Evolutionary conservation across 2,888 invertebrate species (phyloP).

Genomic region (Ditula angustiorana): DNA sequence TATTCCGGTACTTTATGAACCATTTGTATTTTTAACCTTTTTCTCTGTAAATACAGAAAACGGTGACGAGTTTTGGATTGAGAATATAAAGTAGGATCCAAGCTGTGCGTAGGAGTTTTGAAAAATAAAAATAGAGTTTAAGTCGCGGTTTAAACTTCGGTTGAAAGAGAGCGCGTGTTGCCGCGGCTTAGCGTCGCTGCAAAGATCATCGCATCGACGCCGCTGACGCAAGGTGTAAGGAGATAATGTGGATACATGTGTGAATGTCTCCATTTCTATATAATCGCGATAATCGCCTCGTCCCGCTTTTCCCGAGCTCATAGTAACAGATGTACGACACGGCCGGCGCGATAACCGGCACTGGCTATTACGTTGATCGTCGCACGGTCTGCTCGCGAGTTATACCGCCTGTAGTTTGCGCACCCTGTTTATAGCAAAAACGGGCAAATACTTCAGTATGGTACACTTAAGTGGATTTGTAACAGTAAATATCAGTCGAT

Average conservation of each 20-base stretch:
- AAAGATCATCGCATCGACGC: neutral
- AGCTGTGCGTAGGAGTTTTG: conserved; percentile 26
- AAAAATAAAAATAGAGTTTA: conserved; percentile 15
- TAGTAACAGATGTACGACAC: conserved; percentile 13
- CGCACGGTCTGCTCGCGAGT: neutral
- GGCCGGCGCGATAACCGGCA: neutral
- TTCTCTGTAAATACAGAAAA: conserved; percentile 38
- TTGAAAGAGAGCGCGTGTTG: neutral
- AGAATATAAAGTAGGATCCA: conserved; percentile 35
- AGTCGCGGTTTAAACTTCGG: conserved; percentile 23
- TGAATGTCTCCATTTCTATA: conserved; percentile 20
- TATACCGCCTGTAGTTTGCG: too few relatives aligned
- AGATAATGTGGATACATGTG: neutral
- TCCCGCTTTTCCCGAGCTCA: conserved; percentile 14
- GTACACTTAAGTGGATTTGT: neutral
- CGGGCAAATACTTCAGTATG: neutral
- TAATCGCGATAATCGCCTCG: conserved; percentile 28
- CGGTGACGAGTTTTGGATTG: conserved; percentile 32
- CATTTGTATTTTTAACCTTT: conserved; percentile 39
- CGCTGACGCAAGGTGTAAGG: neutral
- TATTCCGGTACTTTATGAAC: conserved; percentile 40
- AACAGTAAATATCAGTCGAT: neutral
- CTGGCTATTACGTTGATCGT: conserved; percentile 1
- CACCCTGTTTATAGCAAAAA: neutral
- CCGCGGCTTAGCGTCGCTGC: neutral